These are phyloP conservation scores for Hemithea aestivaria DNA, from an alignment of 2,888 invertebrate genomes.

Conservation along the genomic window DNA sequence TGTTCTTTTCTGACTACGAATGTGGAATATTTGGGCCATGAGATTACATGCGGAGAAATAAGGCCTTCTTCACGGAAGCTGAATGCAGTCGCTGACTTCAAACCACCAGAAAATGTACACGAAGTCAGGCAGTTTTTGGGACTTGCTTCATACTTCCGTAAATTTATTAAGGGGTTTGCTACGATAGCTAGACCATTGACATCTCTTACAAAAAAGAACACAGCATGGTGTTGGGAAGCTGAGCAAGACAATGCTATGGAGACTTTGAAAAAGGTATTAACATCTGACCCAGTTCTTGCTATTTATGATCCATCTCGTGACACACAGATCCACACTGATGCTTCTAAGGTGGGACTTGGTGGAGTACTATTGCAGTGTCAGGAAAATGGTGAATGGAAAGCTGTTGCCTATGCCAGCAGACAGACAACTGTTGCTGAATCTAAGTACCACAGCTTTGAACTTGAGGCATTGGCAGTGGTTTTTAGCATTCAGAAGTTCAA, in stretches of 20 bases:
- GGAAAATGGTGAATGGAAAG: constrained; percentile 5
- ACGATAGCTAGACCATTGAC: constrained; percentile 16
- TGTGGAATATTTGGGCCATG: constrained; percentile 9
- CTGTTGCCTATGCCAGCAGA: background rate
- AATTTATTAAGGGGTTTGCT: constrained; percentile 19
- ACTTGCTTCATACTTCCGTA: constrained; percentile 18
- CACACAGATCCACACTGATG: constrained; percentile 16
- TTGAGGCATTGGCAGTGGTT: constrained; percentile 21
- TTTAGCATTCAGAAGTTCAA: constrained; percentile 25
- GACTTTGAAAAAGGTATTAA: constrained; percentile 3
- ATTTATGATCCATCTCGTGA: constrained; percentile 7
- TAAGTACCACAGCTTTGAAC: constrained; percentile 20
- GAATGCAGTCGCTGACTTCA: background rate
- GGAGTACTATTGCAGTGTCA: background rate
- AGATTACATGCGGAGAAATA: constrained; percentile 1
- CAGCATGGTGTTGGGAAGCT: constrained; percentile 4
- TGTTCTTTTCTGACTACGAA: constrained; percentile 1
- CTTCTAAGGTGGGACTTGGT: constrained; percentile 15
- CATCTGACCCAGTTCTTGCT: background rate
- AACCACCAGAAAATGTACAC: constrained; percentile 11
- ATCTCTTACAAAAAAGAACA: constrained; percentile 11
- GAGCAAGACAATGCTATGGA: constrained; percentile 6
- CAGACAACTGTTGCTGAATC: constrained; percentile 12
- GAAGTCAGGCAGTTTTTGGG: constrained; percentile 21
- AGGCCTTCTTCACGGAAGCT: constrained; percentile 5